Conservation (phyloP, 64 coral and sea anemone species). For the Montipora efflorescens region DNA sequence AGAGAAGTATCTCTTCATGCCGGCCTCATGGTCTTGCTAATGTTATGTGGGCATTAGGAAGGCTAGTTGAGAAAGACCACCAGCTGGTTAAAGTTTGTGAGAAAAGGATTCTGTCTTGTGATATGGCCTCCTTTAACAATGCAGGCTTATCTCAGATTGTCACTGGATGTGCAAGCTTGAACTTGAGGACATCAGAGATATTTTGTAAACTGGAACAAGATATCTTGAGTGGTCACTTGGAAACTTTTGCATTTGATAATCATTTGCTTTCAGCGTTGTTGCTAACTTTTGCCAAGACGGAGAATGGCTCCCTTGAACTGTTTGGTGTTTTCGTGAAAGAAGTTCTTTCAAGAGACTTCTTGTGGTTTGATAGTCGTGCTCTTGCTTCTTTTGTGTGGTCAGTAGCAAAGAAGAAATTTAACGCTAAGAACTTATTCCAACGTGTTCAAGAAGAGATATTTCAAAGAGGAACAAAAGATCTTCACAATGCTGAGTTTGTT, state of each 20-base stretch:
- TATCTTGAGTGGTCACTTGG: not conserved
- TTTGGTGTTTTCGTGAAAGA: conserved; percentile 2
- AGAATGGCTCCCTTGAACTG: not conserved
- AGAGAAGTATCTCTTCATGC: not conserved
- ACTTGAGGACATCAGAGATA: not conserved
- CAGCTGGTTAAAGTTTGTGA: not conserved
- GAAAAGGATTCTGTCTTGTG: not conserved
- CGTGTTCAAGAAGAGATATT: not conserved
- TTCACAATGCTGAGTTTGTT: not conserved
- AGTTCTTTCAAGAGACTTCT: conserved; percentile 13
- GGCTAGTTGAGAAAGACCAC: not conserved
- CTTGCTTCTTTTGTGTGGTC: conserved; percentile 29
- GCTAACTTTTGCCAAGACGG: not conserved
- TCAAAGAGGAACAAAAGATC: not conserved
- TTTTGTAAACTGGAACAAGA: not conserved
- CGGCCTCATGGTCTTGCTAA: not conserved
- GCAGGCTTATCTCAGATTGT: conserved; percentile 23
- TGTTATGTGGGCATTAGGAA: conserved; percentile 9
- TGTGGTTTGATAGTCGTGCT: not conserved
- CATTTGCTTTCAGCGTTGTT: not conserved
- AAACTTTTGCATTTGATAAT: not conserved
- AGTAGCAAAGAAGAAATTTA: not conserved
- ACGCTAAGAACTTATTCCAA: not conserved
- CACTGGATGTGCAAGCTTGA: not conserved
- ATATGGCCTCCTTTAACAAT: not conserved